These are phyloP conservation scores for Ecliptopera silaceata DNA, from an alignment of 2,888 invertebrate genomes.

Conservation along the genomic window DNA sequence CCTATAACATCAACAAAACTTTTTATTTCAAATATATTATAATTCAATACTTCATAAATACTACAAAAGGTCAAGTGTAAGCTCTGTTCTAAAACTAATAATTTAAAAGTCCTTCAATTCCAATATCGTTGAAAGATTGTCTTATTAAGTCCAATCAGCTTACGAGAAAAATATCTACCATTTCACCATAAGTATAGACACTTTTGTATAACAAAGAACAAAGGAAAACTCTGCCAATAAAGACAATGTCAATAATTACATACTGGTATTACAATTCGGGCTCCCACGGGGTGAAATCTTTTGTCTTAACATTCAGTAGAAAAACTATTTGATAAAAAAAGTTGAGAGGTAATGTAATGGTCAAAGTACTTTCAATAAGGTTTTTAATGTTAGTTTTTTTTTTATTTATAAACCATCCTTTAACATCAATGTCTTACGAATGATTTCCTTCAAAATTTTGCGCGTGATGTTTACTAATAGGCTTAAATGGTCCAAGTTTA, in stretches of 20 bases:
- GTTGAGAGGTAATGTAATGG: too few species aligned
- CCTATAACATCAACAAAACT: too few species aligned
- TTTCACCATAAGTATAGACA: slow-evolving; percentile 9
- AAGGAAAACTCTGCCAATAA: slow-evolving; percentile 36
- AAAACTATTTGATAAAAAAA: background rate
- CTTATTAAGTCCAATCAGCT: slow-evolving; percentile 31
- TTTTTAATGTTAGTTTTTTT: too few species aligned
- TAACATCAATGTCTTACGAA: too few species aligned
- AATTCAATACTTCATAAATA: too few species aligned
- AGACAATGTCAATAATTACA: slow-evolving; percentile 37
- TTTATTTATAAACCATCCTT: too few species aligned
- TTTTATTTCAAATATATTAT: too few species aligned
- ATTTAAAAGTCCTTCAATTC: slow-evolving; percentile 17
- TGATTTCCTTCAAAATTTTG: too few species aligned
- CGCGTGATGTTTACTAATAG: too few species aligned
- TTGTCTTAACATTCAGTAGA: background rate
- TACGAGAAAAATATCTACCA: slow-evolving; percentile 28
- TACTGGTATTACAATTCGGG: slow-evolving; percentile 18
- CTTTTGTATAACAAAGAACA: slow-evolving; percentile 24
- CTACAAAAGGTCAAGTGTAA: slow-evolving; percentile 2
- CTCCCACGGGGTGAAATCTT: slow-evolving; percentile 13
- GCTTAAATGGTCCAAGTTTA: too few species aligned
- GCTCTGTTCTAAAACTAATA: slow-evolving; percentile 17
- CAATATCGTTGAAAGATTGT: slow-evolving; percentile 23
- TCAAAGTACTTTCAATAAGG: too few species aligned